Evolutionary conservation across 2,888 invertebrate genomes (phyloP), one percentile per base, ranked within the genome.

Genomic region (Idaea straminata): DNA sequence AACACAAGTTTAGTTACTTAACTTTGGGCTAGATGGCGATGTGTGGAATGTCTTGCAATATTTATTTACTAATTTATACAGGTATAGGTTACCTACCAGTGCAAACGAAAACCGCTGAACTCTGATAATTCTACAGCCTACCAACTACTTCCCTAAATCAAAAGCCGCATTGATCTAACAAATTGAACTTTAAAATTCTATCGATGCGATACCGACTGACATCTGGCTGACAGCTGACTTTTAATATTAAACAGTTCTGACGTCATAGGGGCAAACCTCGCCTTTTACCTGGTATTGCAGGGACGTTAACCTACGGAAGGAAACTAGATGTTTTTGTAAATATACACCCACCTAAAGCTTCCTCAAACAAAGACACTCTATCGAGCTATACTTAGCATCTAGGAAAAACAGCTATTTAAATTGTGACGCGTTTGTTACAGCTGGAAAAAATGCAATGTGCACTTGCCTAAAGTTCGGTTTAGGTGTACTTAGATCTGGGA

Each of bases 121-220:
- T 62, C 65, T 58, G 57, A 63, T 7, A 7, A 47, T 47, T 47
- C 13, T 10, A 47, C 47, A 10, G 3, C 47, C 10, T 47, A 47
- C 10, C 47, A 7, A 13, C 10, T 16, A 59, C 64, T 64, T 62
- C 58, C 58, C 16, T 64, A 64, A 57, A 67, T 61, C 66, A 67
- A 64, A 61, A 66, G 62, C 64, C 68, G 66, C 76, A 82, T 80
- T 80, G 79, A 82, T 82, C 83, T 74, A 77, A 77, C 76, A 82
- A 79, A 79, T 77, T 81, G 78, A 81, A 82, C 80, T 85, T 84
- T 84, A 81, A 81, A 83, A 78, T 81, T 77, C 73, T 72, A 72
- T 68, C 68, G 65, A 63, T 63, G 64, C 59, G 47, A 64, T 16
- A 61, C 75, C 64, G 65, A 65, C 64, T 81, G 79, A 80, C 80